phyloP scores from a whole-genome alignment of 2,888 invertebrate genomes.

The Parasteatoda lunata region DNA sequence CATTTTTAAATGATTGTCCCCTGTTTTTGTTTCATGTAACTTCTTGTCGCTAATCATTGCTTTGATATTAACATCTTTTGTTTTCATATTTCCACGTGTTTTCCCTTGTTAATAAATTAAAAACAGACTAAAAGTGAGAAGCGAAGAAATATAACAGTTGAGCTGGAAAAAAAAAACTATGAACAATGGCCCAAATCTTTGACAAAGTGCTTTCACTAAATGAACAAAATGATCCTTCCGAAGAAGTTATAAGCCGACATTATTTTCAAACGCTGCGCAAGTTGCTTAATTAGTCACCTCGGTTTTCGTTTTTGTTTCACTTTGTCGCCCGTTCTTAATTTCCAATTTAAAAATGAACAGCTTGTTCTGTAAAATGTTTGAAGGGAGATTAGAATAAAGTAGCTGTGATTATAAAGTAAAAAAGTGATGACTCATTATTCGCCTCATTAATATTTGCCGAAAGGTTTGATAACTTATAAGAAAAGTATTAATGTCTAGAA shows the following conservation, averaged over 20 bases:
- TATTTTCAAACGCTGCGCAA: slow-evolving; percentile 31
- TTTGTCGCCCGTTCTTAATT: slow-evolving; percentile 5
- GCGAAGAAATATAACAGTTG: too few species aligned
- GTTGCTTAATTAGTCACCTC: slow-evolving; percentile 44
- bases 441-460: slow-evolving; percentile 60
- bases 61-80: too few species aligned
- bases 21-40: too few species aligned
- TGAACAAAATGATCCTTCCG: background rate
- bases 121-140: too few species aligned
- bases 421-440: slow-evolving; percentile 48
- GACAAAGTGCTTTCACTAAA: slow-evolving; percentile 10
- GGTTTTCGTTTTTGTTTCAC: background rate
- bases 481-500: slow-evolving; percentile 42
- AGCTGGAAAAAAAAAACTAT: background rate
- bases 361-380: slow-evolving; percentile 46
- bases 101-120: background rate
- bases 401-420: slow-evolving; percentile 19
- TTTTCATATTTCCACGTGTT: background rate
- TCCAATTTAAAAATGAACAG: slow-evolving; percentile 23
- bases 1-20: too few species aligned
- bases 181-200: background rate
- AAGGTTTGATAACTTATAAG: slow-evolving; percentile 41
- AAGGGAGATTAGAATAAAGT: slow-evolving; percentile 42
- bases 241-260: slow-evolving; percentile 8
- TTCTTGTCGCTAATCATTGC: too few species aligned